Evolutionary conservation across 2,797 vertebrate species (phyloP).

Genomic region (Xyrichtys novacula): DNA sequence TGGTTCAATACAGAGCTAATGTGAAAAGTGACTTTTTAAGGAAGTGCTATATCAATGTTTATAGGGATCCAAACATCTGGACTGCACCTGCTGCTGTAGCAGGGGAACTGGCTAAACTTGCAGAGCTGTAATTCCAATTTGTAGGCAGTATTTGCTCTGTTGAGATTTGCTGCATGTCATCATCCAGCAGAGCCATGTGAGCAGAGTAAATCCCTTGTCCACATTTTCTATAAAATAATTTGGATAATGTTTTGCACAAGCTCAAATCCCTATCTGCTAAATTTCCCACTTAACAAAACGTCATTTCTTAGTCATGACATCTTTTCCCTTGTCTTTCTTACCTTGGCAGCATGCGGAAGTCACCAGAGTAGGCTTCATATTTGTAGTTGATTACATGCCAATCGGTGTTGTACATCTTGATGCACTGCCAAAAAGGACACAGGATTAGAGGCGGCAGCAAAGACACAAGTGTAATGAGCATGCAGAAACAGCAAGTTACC

Average conservation of each 20-base stretch:
- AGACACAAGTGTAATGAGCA: constrained; percentile 29
- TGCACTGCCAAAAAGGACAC: constrained; percentile 89
- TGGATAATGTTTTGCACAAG: constrained; percentile 1
- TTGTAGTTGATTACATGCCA: constrained; percentile 97
- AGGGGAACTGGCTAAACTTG: constrained; percentile 10
- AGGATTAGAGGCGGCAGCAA: constrained; percentile 52
- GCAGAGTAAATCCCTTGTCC: constrained; percentile 36
- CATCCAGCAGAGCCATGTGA: constrained; percentile 11
- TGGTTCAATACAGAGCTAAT: constrained; percentile 1
- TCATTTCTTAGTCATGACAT: neutral
- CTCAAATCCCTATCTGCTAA: neutral
- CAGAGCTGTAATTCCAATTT: constrained; percentile 4
- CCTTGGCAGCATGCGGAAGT: constrained; percentile 96
- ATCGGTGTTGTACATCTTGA: constrained; percentile 96
- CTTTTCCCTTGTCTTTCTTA: constrained; percentile 74
- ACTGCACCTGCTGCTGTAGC: constrained; percentile 33
- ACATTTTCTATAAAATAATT: constrained; percentile 7
- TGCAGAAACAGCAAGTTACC: constrained; percentile 17
- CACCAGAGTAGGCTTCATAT: constrained; percentile 96
- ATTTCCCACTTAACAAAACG: neutral
- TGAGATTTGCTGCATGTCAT: constrained; percentile 12
- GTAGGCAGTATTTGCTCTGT: neutral
- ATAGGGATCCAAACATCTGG: constrained; percentile 42
- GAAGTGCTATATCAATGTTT: constrained; percentile 1
- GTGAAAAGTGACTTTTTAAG: constrained; percentile 9